phyloP scores from a whole-genome alignment of 2,113 vertebrate genomes.

The Camelus bactrianus region DNA sequence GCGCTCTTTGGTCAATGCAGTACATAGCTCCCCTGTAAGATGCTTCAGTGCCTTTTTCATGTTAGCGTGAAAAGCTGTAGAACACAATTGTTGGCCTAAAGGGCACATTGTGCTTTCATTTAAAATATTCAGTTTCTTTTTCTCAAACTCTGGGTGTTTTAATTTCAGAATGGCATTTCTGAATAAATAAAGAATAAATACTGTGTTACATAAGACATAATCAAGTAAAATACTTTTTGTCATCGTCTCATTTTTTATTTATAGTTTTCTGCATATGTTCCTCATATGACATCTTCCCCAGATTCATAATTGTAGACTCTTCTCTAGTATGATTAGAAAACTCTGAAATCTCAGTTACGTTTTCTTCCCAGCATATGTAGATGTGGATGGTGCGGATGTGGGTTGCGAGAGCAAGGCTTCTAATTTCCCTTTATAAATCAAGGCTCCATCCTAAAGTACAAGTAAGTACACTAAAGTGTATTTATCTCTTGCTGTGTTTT shows the following conservation, averaged over 20 bases:
- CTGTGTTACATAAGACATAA: background rate
- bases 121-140: background rate
- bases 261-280: background rate
- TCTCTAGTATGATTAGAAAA: background rate
- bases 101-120: background rate
- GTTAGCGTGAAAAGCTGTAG: background rate
- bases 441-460: background rate
- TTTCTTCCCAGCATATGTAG: background rate
- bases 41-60: background rate
- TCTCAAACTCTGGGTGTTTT: background rate
- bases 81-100: background rate
- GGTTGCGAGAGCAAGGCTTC: background rate
- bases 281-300: background rate
- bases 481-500: background rate
- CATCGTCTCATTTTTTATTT: background rate
- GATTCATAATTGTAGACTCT: background rate
- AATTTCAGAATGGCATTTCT: background rate
- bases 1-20: background rate
- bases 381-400: background rate
- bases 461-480: background rate
- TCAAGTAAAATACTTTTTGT: background rate
- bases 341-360: background rate
- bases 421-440: background rate
- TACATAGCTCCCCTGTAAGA: background rate
- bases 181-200: background rate